Evolutionary conservation across 2,797 vertebrate species (phyloP), one percentile per base, ranked within the genome.

Genomic region (Lacerta bilineata): DNA sequence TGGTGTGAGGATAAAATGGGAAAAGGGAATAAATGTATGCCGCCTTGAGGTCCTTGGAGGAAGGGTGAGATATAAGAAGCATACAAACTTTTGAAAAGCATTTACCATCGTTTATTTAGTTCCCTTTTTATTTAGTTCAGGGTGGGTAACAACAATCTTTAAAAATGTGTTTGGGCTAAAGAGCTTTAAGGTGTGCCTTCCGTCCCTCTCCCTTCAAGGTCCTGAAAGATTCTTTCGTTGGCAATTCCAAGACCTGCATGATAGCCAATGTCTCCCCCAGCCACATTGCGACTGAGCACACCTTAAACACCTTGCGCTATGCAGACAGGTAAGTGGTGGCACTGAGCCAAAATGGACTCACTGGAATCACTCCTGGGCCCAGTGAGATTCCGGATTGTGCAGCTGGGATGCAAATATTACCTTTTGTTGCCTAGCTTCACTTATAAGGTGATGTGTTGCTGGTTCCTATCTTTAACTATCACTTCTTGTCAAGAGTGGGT

Each of bases 191-290:
- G 5, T 43, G 1, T 36, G 61, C 43, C 93, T 91, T 64, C 89
- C 74, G 36, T 91, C 83, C 75, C 15, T 80, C 84, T 88, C 84
- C 17, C 10, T 75, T 85, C 59, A 85, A 99, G 98, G 98, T 99
- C 91, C 96, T 99, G 80, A 99, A 98, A 94, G 98, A 99, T 94
- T 99, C 98, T 36, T 99, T 99, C 96, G 95, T 98, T 78, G 98
- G 98, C 72, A 97, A 98, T 94, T 98, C 98, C 79, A 98, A 98
- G 97, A 98, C 98, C 0, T 99, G 98, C 91, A 99, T 99, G 98
- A 99, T 99, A 33, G 98, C 98, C 87, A 99, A 98, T 87, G 96
- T 99, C 87, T 99, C 98, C 76, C 98, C 98, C 0, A 98, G 98
- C 93, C 96, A 98, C n/a, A 8, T 97, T 55, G 97, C 98, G 91